Evolutionary conservation across 2,797 vertebrate genomes (phyloP), one percentile per base, ranked within the genome.

Genomic region (Tenualosa ilisha): DNA sequence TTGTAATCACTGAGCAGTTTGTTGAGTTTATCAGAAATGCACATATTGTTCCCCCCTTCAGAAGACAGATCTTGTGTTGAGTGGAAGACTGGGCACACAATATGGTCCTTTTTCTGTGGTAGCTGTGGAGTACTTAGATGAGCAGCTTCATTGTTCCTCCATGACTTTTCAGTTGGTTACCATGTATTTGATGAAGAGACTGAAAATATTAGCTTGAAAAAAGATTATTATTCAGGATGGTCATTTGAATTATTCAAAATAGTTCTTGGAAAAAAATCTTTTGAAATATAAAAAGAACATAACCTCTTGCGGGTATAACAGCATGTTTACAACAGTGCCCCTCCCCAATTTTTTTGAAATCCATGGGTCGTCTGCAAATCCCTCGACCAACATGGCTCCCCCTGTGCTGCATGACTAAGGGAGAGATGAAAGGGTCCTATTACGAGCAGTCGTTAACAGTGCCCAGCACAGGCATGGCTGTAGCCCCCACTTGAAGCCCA

Each of bases 381-480:
- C 56, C 17, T 37, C 8, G 50, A 1, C 22, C 54, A 79, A 37
- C 51, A 24, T 54, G 3, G 26, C 84, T 40, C 31, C 37, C 65
- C 83, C 13, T n/a, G 51, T 11, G 13, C 2, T 22, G 72, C 5
- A 46, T 24, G 53, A 43, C 26, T 51, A 81, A 24, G 61, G 61
- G 75, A 1, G 75, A 56, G 63, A 86, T 82, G 82, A 86, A 87
- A 85, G 88, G 12, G 68, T 56, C 81, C 86, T 83, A 85, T 85
- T 81, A 83, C 50, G 63, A 84, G 63, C 84, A 82, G 51, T 83
- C 84, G 79, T 87, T 86, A 89, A 46, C 81, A 84, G 61, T 84
- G 81, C 81, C 40, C 83, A 12, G 49, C 50, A 49, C 46, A 79
- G 49, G 50, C 31, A 54, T 24, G 20, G 50, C 63, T 56, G 65